A percentile compares a stretch with the other conserved stretches of the same genome.
phyloP scores from a whole-genome alignment of 2,797 vertebrate species.

The Neoniphon sammara region DNA sequence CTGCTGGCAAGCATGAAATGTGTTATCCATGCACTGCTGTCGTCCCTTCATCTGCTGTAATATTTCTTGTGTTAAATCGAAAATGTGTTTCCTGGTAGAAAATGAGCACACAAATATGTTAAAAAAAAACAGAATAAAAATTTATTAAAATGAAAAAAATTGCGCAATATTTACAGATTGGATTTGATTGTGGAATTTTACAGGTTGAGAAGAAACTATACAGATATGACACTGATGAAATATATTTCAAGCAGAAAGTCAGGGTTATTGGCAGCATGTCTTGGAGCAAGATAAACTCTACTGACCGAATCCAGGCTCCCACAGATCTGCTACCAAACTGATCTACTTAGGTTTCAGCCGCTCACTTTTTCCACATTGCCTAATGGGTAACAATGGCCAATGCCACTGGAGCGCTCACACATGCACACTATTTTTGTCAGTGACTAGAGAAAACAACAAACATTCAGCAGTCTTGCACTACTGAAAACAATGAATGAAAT shows the following conservation, averaged over 20 bases:
- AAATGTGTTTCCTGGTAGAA: constrained; percentile 43
- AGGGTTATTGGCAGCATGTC: constrained; percentile 20
- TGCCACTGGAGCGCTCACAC: background rate
- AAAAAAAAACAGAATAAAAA: constrained; percentile 69
- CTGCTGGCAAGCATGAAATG: constrained; percentile 88
- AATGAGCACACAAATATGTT: constrained; percentile 30
- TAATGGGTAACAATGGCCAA: constrained; percentile 23
- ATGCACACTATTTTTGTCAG: background rate
- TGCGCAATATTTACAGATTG: constrained; percentile 45
- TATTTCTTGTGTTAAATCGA: constrained; percentile 13
- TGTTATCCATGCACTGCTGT: background rate
- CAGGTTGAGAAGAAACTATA: constrained; percentile 14
- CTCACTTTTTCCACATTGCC: constrained; percentile 34
- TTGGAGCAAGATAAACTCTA: constrained; percentile 13
- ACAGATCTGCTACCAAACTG: constrained; percentile 28
- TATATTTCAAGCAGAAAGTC: constrained; percentile 13
- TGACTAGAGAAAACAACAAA: constrained; percentile 14
- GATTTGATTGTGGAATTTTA: constrained; percentile 23
- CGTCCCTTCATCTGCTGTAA: constrained; percentile 1
- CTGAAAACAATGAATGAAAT: too few species aligned
- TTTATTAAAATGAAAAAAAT: constrained; percentile 76
- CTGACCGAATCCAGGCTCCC: constrained; percentile 20
- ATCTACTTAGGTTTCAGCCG: constrained; percentile 33
- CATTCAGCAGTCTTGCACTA: background rate
- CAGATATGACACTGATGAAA: constrained; percentile 30